Evolutionary conservation across 1,140 invertebrate genomes (phyloP), one percentile per base, ranked within the genome.

Genomic region (Plutomurus gul): DNA sequence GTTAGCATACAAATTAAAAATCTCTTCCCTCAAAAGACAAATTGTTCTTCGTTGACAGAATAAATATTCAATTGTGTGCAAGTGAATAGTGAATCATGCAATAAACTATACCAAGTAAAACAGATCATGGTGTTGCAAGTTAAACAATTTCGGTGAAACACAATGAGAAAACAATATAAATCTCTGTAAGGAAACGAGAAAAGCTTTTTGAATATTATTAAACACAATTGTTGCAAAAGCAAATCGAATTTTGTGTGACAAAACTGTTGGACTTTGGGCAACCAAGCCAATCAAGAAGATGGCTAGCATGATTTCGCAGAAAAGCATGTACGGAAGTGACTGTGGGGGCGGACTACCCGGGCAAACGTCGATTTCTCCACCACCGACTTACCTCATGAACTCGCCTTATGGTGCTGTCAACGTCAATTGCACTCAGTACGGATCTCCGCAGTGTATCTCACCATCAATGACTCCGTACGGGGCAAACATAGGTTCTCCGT

Each of bases 311-410:
- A 22, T 73, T n/a, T n/a, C 16, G 10, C 22, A 20, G 16, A 77
- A 39, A 71, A 71, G 40, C 36, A n/a, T 76, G 25, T 81, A 70
- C 27, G n/a, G 20, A 10, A 65, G 33, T 33, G 79, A 74, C 22
- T 81, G 75, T 76, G 70, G 36, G 27, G 39, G 79, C 65, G 76
- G 51, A 60, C 20, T 71, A 74, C 27, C 60, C 73, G 82, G 56
- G 43, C 81, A 84, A 46, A 70, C 73, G 7, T 81, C 82, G 18
- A 49, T 82, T 5, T 82, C 82, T n/a, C 80, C 83, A 39, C 71
- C 56, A 47, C 83, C 83, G 22, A 36, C 82, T 8, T 82, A 80
- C 30, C 20, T 80, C 0, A 80, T 83, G 47, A 76, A 49, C 30
- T 73, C 73, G 3, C 43, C 82, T 0, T 79, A 81, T 37, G 72